Evolutionary conservation across 2,888 invertebrate genomes (phyloP), one percentile per base, ranked within the genome.

Genomic region (Teleogryllus oceanicus): DNA sequence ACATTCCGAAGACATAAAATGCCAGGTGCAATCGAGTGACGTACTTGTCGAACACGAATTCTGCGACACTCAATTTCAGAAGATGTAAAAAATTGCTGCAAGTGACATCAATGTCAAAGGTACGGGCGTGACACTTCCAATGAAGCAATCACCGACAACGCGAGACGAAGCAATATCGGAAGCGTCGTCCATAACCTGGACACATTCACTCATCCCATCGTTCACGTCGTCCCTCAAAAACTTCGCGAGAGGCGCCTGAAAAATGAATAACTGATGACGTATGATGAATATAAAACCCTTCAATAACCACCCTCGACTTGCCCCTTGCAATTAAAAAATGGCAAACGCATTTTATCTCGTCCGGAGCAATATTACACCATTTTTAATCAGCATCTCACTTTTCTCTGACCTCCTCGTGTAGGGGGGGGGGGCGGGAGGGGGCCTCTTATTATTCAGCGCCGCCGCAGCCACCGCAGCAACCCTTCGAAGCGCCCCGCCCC

Each of bases 291-390:
- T 16, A 62, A 62, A 13, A 62, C 62, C 62, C 62, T 62, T 62
- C 62, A 62, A 62, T 62, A 62, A 62, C 62, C 62, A 62, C 62
- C 62, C 62, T 11, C 62, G 16, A 62, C 62, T 62, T 62, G 16
- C 62, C 62, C 11, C 16, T n/a, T 62, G 16, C 62, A 62, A 62
- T 62, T 62, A 62, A 62, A 62, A 62, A 62, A 62, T 62, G 62
- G 62, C 62, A 62, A 62, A 62, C 62, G 62, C 62, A 62, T 62
- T 62, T 62, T 62, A 62, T 62, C 62, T n/a, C 62, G 62, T n/a
- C 62, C 13, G 16, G n/a, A 62, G 62, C 62, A 62, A 62, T 62
- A 62, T 62, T 62, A 62, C 62, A 62, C 62, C 62, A 62, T 62
- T 62, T 62, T 62, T 62, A 62, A 62, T 62, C 62, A 62, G 62